Base-by-base conservation (phyloP, 2,797 vertebrate genomes). In the Kryptolebias ocellatus region DNA sequence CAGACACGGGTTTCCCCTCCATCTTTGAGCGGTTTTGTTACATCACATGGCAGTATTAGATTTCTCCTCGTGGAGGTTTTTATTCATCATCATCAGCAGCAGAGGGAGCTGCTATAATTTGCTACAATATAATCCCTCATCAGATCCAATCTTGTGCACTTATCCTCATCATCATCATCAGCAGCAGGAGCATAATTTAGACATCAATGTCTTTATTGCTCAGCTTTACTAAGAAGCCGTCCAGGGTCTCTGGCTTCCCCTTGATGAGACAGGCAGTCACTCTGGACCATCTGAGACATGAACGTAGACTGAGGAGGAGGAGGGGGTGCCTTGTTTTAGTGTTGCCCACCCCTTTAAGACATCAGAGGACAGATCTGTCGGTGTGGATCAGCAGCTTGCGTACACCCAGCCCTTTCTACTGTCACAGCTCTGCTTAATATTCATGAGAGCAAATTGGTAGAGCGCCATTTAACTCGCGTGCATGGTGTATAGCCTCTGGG, bases 391-490 rank as follows among this genome's bases (percentile, higher is more conserved):
- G 89, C 89, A 76, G 79, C 83, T 61, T 85, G 85, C 88, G 72
- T 78, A 87, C 88, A 90, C 88, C 78, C 86, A 80, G 78, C 75
- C 78, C 86, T 87, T 89, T 87, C 87, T 91, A 85, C 91, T 92
- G 89, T 92, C 93, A 94, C 91, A 77, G 91, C 85, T 66, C 90
- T 87, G 87, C 91, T 94, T 92, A 95, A 87, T 95, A 93, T 92
- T 96, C 94, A 96, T 94, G 94, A 95, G 95, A 96, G 96, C 96
- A 96, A 96, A 98, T 97, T 95, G 94, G 92, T 90, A 93, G 84
- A 93, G 92, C 95, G 91, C 94, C 95, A 94, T 95, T 95, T 93
- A 94, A 93, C 92, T 95, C 90, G 89, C 89, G 84, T 87, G 93
- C 93, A 87, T 88, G 93, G 90, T 90, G 87, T 93, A 88, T 87